Evolutionary conservation across 2,888 invertebrate genomes (phyloP), one percentile per base, ranked within the genome.

Genomic region (Luperina testacea): DNA sequence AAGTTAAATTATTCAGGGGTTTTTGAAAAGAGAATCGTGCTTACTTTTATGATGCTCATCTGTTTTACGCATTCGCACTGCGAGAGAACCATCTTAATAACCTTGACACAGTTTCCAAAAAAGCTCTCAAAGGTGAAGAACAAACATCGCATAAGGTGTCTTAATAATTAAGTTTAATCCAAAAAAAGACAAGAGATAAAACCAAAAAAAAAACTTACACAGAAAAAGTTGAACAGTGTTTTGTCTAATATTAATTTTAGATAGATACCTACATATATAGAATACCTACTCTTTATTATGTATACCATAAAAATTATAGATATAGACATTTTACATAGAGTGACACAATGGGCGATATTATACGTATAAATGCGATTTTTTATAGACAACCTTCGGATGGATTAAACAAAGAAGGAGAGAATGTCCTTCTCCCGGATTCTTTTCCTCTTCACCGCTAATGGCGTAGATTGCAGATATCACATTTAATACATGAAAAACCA

Each of bases 21-120:
- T 61, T 69, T 38, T 38, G 24, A 51, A 65, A 61, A 48, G 15
- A 68, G 4, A 42, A n/a, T 51, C 42, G 65, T 68, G 61, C 20
- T 27, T n/a, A 11, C 8, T 67, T 63, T 53, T 48, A 17, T 15
- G 45, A 57, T 59, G 32, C 15, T 72, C 74, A 63, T 77, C 42
- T 72, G 82, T 86, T 72, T 64, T 67, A 5, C 27, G 42, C 27
- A 51, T 59, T 69, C 42, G 1, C 45, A 61, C 15, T 59, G 8
- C 32, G 24, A 68, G 59, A 77, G 63, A 75, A 48, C 27, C 51
- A 27, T 69, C 24, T 65, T n/a, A 45, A 48, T 48, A 48, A 67
- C 86, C 86, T 78, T 84, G 83, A 72, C 83, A 86, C 27, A 71
- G 53, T 65, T 72, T 13, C 57, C 57, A 69, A 51, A 72, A 84